Evolutionary conservation across 2,888 invertebrate species (phyloP).

Genomic region (Ochropleura leucogaster): DNA sequence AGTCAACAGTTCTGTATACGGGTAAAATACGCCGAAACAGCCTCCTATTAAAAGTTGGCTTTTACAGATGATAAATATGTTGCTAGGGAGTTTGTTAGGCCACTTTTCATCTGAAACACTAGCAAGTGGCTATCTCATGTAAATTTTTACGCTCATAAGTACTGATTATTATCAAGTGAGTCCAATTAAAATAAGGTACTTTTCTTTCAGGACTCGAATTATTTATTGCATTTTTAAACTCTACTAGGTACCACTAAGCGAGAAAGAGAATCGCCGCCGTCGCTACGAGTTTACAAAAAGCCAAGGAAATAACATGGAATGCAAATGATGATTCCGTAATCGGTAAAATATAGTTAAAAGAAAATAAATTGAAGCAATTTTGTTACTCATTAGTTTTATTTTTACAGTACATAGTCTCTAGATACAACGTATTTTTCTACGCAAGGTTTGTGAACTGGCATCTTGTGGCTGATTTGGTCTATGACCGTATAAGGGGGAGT

Average conservation of each 20-base stretch:
- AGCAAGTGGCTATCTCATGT: no score
- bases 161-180: neutral
- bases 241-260: neutral
- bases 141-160: no score
- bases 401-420: constrained; percentile 66
- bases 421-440: constrained; percentile 77
- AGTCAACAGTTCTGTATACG: neutral
- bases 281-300: neutral
- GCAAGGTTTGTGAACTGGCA: constrained; percentile 76
- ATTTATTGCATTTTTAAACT: constrained; percentile 17
- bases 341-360: neutral
- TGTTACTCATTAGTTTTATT: constrained; percentile 32
- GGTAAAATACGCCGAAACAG: neutral
- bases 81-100: no score
- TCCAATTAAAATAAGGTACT: neutral
- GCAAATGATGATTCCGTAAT: neutral
- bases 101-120: no score
- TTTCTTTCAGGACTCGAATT: constrained; percentile 31
- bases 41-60: neutral
- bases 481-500: constrained; percentile 82
- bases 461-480: constrained; percentile 77
- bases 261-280: neutral
- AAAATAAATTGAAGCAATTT: constrained; percentile 20
- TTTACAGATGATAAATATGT: no score
- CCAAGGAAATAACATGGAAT: neutral